Evolutionary conservation across 2,113 vertebrate species (phyloP).

Genomic region (Aplodontia rufa): DNA sequence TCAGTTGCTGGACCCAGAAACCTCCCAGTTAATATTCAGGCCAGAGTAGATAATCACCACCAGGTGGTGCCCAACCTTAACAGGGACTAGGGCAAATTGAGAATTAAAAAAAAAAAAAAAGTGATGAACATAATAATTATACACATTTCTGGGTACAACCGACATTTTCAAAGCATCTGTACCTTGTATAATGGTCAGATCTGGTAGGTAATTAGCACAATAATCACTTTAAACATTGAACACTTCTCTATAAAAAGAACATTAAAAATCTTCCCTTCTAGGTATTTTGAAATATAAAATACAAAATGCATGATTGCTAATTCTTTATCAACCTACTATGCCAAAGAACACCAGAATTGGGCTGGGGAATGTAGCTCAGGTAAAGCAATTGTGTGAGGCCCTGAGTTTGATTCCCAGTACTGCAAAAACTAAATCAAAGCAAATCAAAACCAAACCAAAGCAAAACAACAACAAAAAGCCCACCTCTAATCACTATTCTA

Average conservation of each 20-base stretch:
- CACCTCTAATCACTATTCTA: background rate
- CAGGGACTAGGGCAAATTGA: background rate
- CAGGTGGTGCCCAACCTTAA: constrained; percentile 62
- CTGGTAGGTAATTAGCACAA: background rate
- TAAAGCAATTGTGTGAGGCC: too few species aligned
- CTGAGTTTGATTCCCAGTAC: too few species aligned
- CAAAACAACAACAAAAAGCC: too few species aligned
- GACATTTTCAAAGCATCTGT: background rate
- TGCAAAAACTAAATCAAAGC: too few species aligned
- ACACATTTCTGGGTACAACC: background rate
- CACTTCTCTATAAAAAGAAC: background rate
- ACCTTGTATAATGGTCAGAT: background rate
- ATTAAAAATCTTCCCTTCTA: background rate
- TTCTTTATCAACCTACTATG: background rate
- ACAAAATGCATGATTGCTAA: background rate
- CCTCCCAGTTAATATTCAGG: background rate
- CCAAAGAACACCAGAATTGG: background rate
- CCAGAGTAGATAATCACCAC: background rate
- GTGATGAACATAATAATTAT: background rate
- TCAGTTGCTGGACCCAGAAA: background rate
- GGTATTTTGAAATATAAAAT: background rate
- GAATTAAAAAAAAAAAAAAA: background rate
- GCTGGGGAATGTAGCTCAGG: too few species aligned
- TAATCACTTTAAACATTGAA: background rate
- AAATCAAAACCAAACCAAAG: too few species aligned